These are phyloP conservation scores for Rachycentron canadum DNA, from an alignment of 2,797 vertebrate genomes.

Conservation along the genomic window DNA sequence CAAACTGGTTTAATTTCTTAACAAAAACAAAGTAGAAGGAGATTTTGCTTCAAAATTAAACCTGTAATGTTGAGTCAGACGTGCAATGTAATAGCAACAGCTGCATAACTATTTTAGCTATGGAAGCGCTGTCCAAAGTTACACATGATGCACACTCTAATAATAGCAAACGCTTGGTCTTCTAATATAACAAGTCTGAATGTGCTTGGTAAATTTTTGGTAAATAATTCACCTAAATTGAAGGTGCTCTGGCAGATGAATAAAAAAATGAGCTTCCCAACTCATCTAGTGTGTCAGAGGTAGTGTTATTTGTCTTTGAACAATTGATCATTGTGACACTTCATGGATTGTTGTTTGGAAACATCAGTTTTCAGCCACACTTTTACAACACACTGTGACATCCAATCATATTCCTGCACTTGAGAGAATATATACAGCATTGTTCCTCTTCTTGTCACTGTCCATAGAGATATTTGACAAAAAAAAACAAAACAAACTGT, in stretches of 20 bases:
- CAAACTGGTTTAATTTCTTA: conserved; percentile 2
- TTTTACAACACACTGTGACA: conserved; percentile 66
- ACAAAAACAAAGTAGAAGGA: not conserved
- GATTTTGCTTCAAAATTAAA: conserved; percentile 7
- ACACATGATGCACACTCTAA: conserved; percentile 53
- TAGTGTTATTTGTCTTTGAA: conserved; percentile 46
- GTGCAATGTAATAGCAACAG: conserved; percentile 36
- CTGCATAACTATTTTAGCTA: conserved; percentile 51
- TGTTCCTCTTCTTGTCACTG: conserved; percentile 42
- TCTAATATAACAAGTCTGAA: conserved; percentile 45
- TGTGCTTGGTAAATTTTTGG: conserved; percentile 37
- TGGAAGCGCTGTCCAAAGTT: conserved; percentile 35
- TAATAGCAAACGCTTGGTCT: conserved; percentile 54
- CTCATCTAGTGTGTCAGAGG: conserved; percentile 33
- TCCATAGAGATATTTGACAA: conserved; percentile 9
- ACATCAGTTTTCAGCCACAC: conserved; percentile 61
- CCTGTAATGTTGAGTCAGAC: conserved; percentile 4
- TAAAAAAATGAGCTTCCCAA: conserved; percentile 33
- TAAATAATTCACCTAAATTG: conserved; percentile 42
- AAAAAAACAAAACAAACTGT: not conserved
- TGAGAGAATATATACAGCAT: conserved; percentile 24
- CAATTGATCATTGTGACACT: conserved; percentile 62
- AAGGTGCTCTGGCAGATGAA: conserved; percentile 25
- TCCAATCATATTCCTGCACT: conserved; percentile 46
- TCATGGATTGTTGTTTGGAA: conserved; percentile 59